Base-by-base conservation (phyloP, 2,888 invertebrate species). In the Synergus umbraculus region DNA sequence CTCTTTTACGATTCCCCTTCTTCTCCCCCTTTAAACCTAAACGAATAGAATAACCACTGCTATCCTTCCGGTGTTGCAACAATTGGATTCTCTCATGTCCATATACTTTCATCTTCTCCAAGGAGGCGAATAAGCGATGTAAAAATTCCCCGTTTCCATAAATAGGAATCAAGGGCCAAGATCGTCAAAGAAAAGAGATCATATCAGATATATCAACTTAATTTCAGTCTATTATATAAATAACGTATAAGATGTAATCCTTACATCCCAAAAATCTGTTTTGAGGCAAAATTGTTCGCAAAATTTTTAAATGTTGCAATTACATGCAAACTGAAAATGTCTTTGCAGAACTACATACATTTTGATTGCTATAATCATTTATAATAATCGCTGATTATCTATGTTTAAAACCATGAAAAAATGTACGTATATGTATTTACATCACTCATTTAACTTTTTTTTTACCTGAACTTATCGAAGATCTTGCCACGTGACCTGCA, bases 391-490 rank as follows among this genome's bases (percentile, higher is more conserved):
- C n/a, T n/a, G n/a, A n/a, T n/a, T n/a, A n/a, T n/a, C n/a, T n/a
- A n/a, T n/a, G 22, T 22, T 22, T 22, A 22, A 22, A 22, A 22
- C 0, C 22, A 22, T 22, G 22, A 22, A 22, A 22, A 22, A 22
- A 22, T 22, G 1, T 22, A 22, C 22, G 0, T 22, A 22, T 22
- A 22, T 1, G 22, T 22, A 22, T 22, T 22, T 22, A 22, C 22
- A 22, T 22, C 22, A 22, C 22, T 0, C 22, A 22, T 22, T 0
- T 22, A 22, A 22, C 22, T 60, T 76, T 76, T 44, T 41, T 15
- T 76, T 44, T 54, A 76, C n/a, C n/a, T 76, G 58, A 18, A 18
- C n/a, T 54, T 37, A 10, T 58, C n/a, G 60, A 76, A 46, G 41
- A 76, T 54, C 29, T 64, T 64, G 63, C 37, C 63, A 64, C 63